These are phyloP conservation scores for Motacilla tschutschensis DNA, from an alignment of 2,113 vertebrate genomes.

Conservation along the genomic window DNA sequence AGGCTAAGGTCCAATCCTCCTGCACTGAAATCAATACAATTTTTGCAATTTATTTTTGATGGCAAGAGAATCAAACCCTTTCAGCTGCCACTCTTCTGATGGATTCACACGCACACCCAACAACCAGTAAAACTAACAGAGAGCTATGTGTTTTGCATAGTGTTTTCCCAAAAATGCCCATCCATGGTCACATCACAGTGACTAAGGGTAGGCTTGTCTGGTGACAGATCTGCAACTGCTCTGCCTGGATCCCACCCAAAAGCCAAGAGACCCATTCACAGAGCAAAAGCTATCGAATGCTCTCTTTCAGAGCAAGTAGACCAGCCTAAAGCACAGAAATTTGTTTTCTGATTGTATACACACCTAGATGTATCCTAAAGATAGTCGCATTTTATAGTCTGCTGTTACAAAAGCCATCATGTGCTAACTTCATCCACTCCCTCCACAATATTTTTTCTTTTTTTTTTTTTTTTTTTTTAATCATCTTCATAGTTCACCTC, in stretches of 20 bases:
- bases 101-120: not conserved
- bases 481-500: not conserved
- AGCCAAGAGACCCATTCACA: not conserved
- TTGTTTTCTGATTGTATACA: not conserved
- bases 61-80: not conserved
- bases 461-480: no score
- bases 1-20: conserved; percentile 1
- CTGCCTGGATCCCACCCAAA: not conserved
- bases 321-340: not conserved
- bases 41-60: conserved; percentile 42
- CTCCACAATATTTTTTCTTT: not conserved
- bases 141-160: not conserved
- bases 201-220: not conserved
- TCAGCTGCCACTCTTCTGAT: not conserved
- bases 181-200: not conserved
- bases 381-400: not conserved
- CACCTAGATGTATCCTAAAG: not conserved
- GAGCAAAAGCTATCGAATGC: fast-evolving
- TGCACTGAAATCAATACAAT: conserved; percentile 32
- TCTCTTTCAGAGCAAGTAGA: not conserved
- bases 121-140: not conserved
- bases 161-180: not conserved
- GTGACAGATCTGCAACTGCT: fast-evolving
- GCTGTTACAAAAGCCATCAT: not conserved
- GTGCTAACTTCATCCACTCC: not conserved